Evolutionary conservation across 2,888 invertebrate species (phyloP).

Genomic region (Macrostomum cliftonense): DNA sequence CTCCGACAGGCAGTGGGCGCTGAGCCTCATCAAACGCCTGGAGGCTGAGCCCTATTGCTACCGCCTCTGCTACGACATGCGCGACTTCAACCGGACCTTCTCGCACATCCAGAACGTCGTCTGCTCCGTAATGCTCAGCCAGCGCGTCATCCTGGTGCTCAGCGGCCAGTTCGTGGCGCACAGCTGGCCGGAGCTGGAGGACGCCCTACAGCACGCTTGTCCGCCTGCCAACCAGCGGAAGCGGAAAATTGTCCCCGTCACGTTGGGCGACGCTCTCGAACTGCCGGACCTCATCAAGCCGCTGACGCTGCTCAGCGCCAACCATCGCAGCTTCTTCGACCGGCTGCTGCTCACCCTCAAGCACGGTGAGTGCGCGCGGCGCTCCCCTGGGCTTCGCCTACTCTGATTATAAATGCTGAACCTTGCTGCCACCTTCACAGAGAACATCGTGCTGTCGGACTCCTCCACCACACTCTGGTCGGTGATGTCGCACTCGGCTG

Average conservation of each 20-base stretch:
- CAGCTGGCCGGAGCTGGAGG: constrained; percentile 22
- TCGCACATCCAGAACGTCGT: constrained; percentile 18
- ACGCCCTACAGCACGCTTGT: constrained; percentile 20
- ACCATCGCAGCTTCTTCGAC: constrained; percentile 19
- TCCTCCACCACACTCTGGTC: constrained; percentile 9
- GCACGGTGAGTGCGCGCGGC: constrained; percentile 17
- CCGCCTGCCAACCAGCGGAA: constrained; percentile 18
- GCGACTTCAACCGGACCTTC: constrained; percentile 14
- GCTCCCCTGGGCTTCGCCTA: no score
- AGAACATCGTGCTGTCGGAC: background rate
- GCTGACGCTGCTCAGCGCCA: constrained; percentile 18
- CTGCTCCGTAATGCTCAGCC: constrained; percentile 25
- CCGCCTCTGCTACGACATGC: constrained; percentile 17
- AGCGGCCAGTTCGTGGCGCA: constrained; percentile 19
- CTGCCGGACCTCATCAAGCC: constrained; percentile 21
- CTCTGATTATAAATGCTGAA: background rate
- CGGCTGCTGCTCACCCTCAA: constrained; percentile 18
- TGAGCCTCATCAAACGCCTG: constrained; percentile 17
- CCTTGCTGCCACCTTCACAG: background rate
- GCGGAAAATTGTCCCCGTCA: constrained; percentile 21
- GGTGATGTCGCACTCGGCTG: constrained; percentile 4
- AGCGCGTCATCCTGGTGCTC: constrained; percentile 22
- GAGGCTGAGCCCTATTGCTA: constrained; percentile 20
- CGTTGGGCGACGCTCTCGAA: constrained; percentile 18
- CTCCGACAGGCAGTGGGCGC: constrained; percentile 20